These are phyloP conservation scores for Elaphurus davidianus DNA, from an alignment of 2,113 vertebrate genomes.

Conservation along the genomic window DNA sequence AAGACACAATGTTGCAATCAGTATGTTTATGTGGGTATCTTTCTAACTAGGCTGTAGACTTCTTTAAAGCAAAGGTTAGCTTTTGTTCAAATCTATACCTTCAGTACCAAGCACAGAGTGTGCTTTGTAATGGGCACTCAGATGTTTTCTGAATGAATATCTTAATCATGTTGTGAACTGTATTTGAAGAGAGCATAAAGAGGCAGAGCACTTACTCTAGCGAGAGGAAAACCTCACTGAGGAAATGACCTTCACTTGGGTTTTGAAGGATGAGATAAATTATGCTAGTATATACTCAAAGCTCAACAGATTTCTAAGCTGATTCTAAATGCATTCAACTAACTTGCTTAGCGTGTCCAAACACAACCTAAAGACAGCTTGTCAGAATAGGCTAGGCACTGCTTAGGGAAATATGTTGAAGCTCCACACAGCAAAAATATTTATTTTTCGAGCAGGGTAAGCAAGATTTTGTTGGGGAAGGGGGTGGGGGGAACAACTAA, in stretches of 20 bases:
- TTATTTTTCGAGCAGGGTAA: constrained; percentile 39
- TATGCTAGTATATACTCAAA: not conserved
- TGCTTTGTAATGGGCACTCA: not conserved
- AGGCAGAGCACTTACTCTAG: not conserved
- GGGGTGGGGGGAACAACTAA: not conserved
- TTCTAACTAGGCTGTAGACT: not conserved
- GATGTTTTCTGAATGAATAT: not conserved
- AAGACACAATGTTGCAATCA: not conserved
- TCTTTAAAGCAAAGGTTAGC: not conserved
- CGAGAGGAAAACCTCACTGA: not conserved
- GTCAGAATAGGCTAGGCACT: constrained; percentile 42
- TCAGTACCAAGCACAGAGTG: not conserved
- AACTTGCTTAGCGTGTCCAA: constrained; percentile 35
- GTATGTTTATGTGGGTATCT: not conserved
- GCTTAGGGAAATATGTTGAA: constrained; percentile 23
- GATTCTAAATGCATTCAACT: constrained; percentile 32
- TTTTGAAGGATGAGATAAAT: constrained; percentile 28
- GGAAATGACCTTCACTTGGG: constrained; percentile 4
- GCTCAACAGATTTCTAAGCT: constrained; percentile 14
- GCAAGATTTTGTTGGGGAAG: not conserved
- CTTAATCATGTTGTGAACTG: not conserved
- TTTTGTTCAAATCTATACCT: not conserved
- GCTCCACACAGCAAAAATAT: not conserved
- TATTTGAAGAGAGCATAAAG: not conserved
- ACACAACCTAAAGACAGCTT: constrained; percentile 27